These are phyloP conservation scores for Psilanteris sp. DNA, from an alignment of 1,140 invertebrate species.

Conservation along the genomic window DNA sequence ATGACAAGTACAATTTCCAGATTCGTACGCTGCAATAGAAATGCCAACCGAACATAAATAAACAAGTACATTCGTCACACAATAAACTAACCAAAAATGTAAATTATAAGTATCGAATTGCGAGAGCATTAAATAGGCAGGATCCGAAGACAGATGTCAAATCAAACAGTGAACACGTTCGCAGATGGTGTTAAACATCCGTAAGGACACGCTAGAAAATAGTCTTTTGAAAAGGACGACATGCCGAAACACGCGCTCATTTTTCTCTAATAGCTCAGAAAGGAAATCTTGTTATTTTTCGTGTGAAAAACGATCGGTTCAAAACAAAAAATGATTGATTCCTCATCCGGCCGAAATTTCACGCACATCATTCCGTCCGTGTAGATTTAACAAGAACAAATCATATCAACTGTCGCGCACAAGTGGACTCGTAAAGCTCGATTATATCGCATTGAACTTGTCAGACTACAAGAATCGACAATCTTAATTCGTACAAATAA, in stretches of 20 bases:
- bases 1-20: no score
- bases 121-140: slow-evolving; percentile 51
- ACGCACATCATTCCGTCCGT: no score
- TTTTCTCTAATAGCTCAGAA: slow-evolving; percentile 11
- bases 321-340: no score
- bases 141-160: slow-evolving; percentile 68
- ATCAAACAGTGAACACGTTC: slow-evolving; percentile 72
- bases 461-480: slow-evolving; percentile 32
- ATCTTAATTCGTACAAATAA: slow-evolving; percentile 53
- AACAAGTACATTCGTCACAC: no score
- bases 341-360: no score
- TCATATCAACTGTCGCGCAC: neutral
- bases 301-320: no score
- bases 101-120: slow-evolving; percentile 30
- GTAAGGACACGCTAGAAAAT: slow-evolving; percentile 28
- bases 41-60: no score
- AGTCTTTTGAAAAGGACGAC: slow-evolving; percentile 31
- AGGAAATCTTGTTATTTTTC: no score
- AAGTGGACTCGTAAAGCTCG: neutral
- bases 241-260: slow-evolving; percentile 4
- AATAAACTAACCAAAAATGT: slow-evolving; percentile 48
- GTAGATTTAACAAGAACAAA: no score
- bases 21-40: no score
- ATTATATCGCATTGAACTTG: slow-evolving; percentile 21
- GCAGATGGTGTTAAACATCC: slow-evolving; percentile 40